These are phyloP conservation scores for Poeciliopsis infans DNA, from an alignment of 2,797 vertebrate genomes.

Conservation along the genomic window DNA sequence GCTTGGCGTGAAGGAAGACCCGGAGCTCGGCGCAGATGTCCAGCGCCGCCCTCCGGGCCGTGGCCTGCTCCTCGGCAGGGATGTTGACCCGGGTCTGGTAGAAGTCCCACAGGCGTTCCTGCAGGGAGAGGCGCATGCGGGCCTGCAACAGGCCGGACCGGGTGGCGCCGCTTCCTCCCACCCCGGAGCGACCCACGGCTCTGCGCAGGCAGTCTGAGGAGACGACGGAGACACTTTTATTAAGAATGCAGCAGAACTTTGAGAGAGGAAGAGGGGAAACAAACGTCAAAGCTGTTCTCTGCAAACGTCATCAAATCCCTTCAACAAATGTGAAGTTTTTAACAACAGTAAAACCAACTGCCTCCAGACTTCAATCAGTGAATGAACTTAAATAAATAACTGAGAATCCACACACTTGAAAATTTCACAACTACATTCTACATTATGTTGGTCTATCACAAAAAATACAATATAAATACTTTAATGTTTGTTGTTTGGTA, in stretches of 20 bases:
- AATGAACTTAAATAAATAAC: not conserved
- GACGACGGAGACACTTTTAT: not conserved
- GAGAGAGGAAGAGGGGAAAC: not conserved
- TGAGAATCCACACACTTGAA: not conserved
- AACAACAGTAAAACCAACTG: not conserved
- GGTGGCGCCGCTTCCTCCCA: constrained; percentile 47
- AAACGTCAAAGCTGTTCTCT: not conserved
- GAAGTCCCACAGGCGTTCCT: constrained; percentile 91
- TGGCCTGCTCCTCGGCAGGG: constrained; percentile 87
- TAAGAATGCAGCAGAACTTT: not conserved
- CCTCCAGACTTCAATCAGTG: not conserved
- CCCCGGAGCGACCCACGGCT: constrained; percentile 60
- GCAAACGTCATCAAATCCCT: not conserved
- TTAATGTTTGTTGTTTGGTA: not conserved
- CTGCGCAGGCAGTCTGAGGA: constrained; percentile 74
- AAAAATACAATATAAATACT: not conserved
- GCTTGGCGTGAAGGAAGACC: constrained; percentile 91
- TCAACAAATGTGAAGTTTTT: not conserved
- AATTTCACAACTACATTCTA: not conserved
- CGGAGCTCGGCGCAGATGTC: constrained; percentile 96
- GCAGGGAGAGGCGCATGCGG: constrained; percentile 90
- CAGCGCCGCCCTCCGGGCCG: constrained; percentile 91
- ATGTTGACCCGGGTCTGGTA: constrained; percentile 89
- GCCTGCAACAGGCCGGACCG: constrained; percentile 76
- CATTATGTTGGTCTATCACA: not conserved